Conservation (phyloP, 2,888 invertebrate genomes). For the Tenthredo mesomela region DNA sequence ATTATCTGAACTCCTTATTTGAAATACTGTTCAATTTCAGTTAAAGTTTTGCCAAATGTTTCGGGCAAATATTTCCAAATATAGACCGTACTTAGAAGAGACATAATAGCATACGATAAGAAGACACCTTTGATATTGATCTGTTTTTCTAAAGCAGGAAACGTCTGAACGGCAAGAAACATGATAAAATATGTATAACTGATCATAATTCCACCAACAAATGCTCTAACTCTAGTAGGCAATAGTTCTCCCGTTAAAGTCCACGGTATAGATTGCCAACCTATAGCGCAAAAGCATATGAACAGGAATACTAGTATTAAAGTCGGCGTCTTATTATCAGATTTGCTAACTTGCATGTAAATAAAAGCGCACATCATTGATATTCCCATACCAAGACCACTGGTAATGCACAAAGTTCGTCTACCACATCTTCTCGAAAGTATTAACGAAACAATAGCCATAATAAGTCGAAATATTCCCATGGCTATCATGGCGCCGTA, state of each 20-base stretch:
- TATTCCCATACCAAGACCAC: conserved; percentile 80
- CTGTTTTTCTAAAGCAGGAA: conserved; percentile 77
- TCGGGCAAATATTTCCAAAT: conserved; percentile 80
- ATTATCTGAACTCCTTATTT: neutral
- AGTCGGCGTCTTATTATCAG: neutral
- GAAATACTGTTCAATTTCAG: conserved; percentile 80
- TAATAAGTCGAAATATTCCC: conserved; percentile 79
- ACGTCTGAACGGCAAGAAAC: conserved; percentile 80
- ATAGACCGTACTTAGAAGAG: conserved; percentile 77
- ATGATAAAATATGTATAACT: conserved; percentile 80
- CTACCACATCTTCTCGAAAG: conserved; percentile 79
- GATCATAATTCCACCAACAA: conserved; percentile 79
- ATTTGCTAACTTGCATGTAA: conserved; percentile 66
- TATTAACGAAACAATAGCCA: conserved; percentile 79
- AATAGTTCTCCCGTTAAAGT: conserved; percentile 80
- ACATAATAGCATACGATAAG: conserved; percentile 77
- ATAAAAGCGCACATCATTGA: conserved; percentile 76
- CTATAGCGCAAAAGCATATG: conserved; percentile 80
- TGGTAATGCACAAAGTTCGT: conserved; percentile 78
- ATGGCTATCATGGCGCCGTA: conserved; percentile 79
- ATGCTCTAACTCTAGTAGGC: conserved; percentile 79
- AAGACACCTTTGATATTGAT: conserved; percentile 78
- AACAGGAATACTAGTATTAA: conserved; percentile 79
- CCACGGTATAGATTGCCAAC: conserved; percentile 82
- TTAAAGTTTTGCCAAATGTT: conserved; percentile 80